Percentiles rank a stretch among this genome's conserved stretches.
Evolutionary conservation across 2,797 vertebrate species (phyloP).

Genomic region (Columba guinea): DNA sequence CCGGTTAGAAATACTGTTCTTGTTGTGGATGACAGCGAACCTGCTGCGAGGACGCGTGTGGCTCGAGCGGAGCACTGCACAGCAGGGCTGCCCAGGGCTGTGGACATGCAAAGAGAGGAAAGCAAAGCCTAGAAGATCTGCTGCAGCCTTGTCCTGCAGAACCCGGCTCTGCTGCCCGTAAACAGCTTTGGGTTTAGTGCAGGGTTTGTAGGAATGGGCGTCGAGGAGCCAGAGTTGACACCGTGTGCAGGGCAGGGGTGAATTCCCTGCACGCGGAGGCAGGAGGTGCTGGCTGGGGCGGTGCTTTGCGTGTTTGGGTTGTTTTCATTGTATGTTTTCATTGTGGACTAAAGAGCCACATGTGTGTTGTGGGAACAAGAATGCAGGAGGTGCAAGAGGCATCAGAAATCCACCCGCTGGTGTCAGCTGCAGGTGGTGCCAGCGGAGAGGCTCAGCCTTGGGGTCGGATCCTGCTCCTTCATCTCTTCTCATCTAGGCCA

Average conservation of each 20-base stretch:
- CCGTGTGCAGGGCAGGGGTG: conserved; percentile 57
- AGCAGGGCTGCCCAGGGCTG: not conserved
- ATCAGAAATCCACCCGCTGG: not conserved
- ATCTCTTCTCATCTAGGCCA: not conserved
- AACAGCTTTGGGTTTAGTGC: not conserved
- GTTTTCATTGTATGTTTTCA: not conserved
- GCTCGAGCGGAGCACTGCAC: not conserved
- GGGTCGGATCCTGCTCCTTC: not conserved
- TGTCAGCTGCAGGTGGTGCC: not conserved
- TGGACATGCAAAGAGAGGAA: fast-evolving
- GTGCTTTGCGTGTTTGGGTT: not conserved
- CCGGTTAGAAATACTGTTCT: not conserved
- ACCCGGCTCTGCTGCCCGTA: not conserved
- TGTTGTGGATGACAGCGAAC: not conserved
- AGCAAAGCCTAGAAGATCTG: not conserved
- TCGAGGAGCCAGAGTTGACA: conserved; percentile 58
- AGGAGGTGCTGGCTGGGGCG: not conserved
- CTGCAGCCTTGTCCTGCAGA: too few species aligned
- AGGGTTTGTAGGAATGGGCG: conserved; percentile 36
- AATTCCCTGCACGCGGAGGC: not conserved
- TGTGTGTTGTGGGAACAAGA: not conserved
- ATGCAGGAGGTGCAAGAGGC: not conserved
- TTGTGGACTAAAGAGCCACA: not conserved
- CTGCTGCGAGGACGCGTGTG: fast-evolving
- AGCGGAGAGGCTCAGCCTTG: not conserved